Conservation (phyloP, 2,888 invertebrate genomes). For the Apoderus coryli region DNA sequence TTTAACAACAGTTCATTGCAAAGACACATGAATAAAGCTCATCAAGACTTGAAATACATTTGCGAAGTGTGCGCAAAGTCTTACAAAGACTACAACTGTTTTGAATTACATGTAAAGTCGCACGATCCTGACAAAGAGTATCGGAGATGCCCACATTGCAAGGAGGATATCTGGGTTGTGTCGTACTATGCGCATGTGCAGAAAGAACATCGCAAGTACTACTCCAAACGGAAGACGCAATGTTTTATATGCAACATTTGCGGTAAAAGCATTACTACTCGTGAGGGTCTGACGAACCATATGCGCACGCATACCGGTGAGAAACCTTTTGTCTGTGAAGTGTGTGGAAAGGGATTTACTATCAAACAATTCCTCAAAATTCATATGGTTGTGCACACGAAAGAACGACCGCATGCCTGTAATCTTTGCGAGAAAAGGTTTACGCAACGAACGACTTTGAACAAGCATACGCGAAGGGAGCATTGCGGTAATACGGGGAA, state of each 20-base stretch:
- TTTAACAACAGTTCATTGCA: too few relatives aligned
- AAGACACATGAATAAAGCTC: too few relatives aligned
- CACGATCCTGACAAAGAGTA: constrained; percentile 15
- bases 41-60: too few relatives aligned
- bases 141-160: constrained; percentile 7
- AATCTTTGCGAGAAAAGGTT: constrained; percentile 15
- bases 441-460: constrained; percentile 6
- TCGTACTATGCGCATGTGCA: constrained; percentile 1
- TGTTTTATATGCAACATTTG: constrained; percentile 28
- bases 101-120: constrained; percentile 13
- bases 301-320: constrained; percentile 16
- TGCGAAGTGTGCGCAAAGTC: constrained; percentile 10
- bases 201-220: too few relatives aligned
- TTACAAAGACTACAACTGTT: constrained; percentile 9
- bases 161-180: constrained; percentile 3
- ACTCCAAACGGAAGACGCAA: constrained; percentile 6
- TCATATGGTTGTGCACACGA: constrained; percentile 28
- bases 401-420: constrained; percentile 27
- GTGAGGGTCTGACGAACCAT: constrained; percentile 15
- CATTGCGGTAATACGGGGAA: too few relatives aligned
- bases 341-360: constrained; percentile 15
- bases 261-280: constrained; percentile 26
- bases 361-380: constrained; percentile 10
- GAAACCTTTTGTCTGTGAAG: constrained; percentile 14
- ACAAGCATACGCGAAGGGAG: constrained; percentile 5